Conservation (phyloP, 2,888 invertebrate species). For the Quadroppia sp. region DNA sequence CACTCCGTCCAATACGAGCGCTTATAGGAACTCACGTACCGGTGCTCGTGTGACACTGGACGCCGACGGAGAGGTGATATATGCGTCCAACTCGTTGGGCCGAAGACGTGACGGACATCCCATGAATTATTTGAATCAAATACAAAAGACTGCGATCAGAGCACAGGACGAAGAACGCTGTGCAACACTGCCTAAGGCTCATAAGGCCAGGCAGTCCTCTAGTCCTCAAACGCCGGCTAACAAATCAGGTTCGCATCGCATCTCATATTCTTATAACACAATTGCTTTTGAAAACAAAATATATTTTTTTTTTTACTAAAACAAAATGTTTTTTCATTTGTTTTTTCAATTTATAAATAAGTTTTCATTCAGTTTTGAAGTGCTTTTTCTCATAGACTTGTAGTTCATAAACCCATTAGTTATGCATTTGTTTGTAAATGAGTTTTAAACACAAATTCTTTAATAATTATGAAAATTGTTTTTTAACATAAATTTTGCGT, state of each 20-base stretch:
- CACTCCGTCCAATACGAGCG: constrained; percentile 29
- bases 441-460: too few species aligned
- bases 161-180: background rate
- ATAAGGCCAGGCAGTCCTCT: constrained; percentile 24
- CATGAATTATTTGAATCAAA: constrained; percentile 36
- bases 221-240: background rate
- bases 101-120: constrained; percentile 43
- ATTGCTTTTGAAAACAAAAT: too few species aligned
- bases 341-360: too few species aligned
- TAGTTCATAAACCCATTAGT: background rate
- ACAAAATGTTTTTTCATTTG: too few species aligned
- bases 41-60: constrained; percentile 57
- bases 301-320: too few species aligned
- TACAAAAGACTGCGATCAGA: background rate
- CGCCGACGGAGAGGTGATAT: constrained; percentile 80
- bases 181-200: constrained; percentile 26
- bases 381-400: background rate
- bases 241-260: constrained; percentile 15
- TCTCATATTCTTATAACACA: too few species aligned
- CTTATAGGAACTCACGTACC: background rate
- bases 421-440: background rate
- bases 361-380: too few species aligned
- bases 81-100: constrained; percentile 61
- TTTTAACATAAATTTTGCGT: too few species aligned
- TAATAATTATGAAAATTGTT: too few species aligned